Base-by-base conservation (phyloP, 1,140 invertebrate genomes). In the Sarcophaga peregrina region DNA sequence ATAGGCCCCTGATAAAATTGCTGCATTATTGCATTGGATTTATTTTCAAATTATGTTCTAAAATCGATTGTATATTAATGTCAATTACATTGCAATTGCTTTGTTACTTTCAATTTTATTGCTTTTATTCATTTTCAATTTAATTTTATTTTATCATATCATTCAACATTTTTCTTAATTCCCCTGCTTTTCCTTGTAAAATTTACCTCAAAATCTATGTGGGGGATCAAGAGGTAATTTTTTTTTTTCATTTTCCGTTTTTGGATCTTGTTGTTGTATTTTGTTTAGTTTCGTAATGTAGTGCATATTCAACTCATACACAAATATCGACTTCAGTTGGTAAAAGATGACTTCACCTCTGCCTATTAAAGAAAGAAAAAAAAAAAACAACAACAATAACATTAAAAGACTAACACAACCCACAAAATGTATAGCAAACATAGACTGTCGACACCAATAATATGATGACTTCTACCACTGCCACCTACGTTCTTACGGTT, bases 331-430 rank as follows among this genome's bases (percentile, higher is more conserved):
- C 20, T 20, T n/a, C 62, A 68, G 58, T 20, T 68, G 17, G 62
- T 68, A 68, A 20, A 9, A 20, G 62, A 68, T 68, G 62, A 68
- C 62, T 68, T 68, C 62, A 68, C 62, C 62, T 68, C 62, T 68
- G 62, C 62, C 62, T 68, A 37, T 37, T 20, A 68, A 68, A 68
- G 20, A 20, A 25, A 68, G 50, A 52, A 52, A 13, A 50, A 68
- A 20, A 17, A 17, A 68, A 20, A 68, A 2, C 17, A 25, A 8
- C 62, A 68, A 37, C 25, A 37, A 37, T 4, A 37, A 37, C 25
- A 37, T 1, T 37, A 37, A 37, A 37, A 37, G 25, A 37, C 25
- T 37, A 20, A 68, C 20, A 68, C n/a, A 68, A 5, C 5, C 5
- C 54, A 58, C 15, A 58, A 58, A n/a, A 58, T 58, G 5, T 37